Conservation (phyloP, 2,113 vertebrate genomes). For the Patagioenas fasciata region DNA sequence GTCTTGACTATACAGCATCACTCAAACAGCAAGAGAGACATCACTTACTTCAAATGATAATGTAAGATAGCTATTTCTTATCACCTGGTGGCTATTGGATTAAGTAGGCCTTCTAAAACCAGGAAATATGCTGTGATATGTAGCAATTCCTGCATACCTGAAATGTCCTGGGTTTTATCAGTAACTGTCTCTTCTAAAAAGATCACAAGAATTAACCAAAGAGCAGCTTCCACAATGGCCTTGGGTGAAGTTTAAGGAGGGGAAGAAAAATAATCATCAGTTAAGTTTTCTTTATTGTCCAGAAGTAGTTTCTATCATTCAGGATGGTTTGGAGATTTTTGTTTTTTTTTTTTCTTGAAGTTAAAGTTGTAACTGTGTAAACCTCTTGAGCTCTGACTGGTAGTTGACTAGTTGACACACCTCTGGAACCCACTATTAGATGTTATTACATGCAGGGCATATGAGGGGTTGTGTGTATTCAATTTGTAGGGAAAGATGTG, state of each 20-base stretch:
- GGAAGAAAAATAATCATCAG: background rate
- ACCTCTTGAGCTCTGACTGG: background rate
- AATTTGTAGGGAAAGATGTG: background rate
- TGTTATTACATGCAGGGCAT: background rate
- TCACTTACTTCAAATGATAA: background rate
- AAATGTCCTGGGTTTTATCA: background rate
- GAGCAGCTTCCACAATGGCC: background rate
- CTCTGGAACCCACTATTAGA: background rate
- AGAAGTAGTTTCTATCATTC: background rate
- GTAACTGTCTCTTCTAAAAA: background rate
- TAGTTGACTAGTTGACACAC: background rate
- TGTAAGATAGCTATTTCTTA: background rate
- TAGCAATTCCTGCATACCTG: background rate
- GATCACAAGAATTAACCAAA: background rate
- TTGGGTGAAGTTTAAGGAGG: background rate
- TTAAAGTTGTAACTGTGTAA: background rate
- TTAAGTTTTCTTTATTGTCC: background rate
- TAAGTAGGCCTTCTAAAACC: background rate
- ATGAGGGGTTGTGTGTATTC: background rate
- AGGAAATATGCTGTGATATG: background rate
- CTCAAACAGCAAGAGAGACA: background rate
- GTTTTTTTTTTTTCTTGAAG: background rate
- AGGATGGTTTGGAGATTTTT: background rate
- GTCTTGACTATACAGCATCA: background rate
- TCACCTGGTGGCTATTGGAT: background rate